Evolutionary conservation across 2,888 invertebrate species (phyloP).

Genomic region (Oligia strigilis): DNA sequence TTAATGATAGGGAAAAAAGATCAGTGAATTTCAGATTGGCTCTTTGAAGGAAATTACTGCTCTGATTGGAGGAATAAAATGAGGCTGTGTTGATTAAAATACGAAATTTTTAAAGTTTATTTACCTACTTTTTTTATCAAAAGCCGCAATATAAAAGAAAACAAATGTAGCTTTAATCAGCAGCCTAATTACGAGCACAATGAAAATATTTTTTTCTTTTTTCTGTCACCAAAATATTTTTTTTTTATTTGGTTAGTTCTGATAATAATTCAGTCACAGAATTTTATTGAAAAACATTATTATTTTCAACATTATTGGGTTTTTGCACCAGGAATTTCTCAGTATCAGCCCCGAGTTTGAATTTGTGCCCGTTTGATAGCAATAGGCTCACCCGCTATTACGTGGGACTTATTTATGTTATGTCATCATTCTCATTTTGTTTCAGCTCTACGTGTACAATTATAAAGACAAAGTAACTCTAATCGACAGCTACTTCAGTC

Average conservation of each 20-base stretch:
- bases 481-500: constrained; percentile 71
- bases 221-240: background rate
- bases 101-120: background rate
- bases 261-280: background rate
- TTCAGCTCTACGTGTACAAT: constrained; percentile 77
- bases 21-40: background rate
- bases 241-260: background rate
- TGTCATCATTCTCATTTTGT: constrained; percentile 11
- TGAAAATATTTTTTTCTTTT: background rate
- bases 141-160: background rate
- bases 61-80: constrained; percentile 10
- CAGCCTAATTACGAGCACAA: too few species aligned
- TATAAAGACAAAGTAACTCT: constrained; percentile 71
- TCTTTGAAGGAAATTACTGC: constrained; percentile 4
- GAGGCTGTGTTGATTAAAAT: background rate
- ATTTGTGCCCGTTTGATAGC: background rate
- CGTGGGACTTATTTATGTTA: background rate
- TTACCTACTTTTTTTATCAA: background rate
- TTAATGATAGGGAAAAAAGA: constrained; percentile 12
- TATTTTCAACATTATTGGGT: background rate
- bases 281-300: background rate
- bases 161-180: too few species aligned
- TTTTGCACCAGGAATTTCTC: background rate
- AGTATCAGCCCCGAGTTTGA: background rate
- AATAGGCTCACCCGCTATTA: background rate